Conservation (phyloP, 2,888 invertebrate species). For the Drosophila greeni region DNA sequence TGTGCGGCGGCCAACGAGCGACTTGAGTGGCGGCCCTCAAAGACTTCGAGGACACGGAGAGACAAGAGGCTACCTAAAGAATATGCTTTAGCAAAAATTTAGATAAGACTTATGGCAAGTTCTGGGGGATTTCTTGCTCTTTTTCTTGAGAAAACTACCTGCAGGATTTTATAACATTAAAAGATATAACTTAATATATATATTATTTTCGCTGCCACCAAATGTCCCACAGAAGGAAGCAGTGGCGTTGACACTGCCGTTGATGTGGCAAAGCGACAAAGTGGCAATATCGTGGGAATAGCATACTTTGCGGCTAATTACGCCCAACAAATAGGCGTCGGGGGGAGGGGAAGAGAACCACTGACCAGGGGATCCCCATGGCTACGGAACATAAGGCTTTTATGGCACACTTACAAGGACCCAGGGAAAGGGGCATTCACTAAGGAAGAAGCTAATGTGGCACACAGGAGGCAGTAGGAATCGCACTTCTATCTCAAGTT, state of each 20-base stretch:
- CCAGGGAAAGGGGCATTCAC: neutral
- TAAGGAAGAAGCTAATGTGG: slow-evolving; percentile 5
- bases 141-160: too few species aligned
- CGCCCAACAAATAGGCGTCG: slow-evolving; percentile 43
- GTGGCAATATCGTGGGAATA: slow-evolving; percentile 43
- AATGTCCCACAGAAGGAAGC: slow-evolving; percentile 36
- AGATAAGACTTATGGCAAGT: neutral
- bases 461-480: neutral
- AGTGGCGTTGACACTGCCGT: slow-evolving; percentile 7
- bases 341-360: neutral
- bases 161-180: too few species aligned
- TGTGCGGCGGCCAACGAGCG: slow-evolving; percentile 21
- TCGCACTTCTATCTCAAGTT: neutral
- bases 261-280: slow-evolving; percentile 8
- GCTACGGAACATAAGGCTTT: slow-evolving; percentile 11
- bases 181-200: too few species aligned
- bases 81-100: neutral
- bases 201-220: too few species aligned
- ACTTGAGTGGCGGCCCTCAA: slow-evolving; percentile 31
- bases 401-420: neutral
- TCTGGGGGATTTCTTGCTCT: neutral
- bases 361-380: neutral
- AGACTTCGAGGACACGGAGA: neutral
- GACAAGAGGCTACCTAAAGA: slow-evolving; percentile 9
- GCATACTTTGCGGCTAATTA: slow-evolving; percentile 67